Evolutionary conservation across 2,113 vertebrate species (phyloP), one percentile per base, ranked within the genome.

Genomic region (Ibidorhyncha struthersii): DNA sequence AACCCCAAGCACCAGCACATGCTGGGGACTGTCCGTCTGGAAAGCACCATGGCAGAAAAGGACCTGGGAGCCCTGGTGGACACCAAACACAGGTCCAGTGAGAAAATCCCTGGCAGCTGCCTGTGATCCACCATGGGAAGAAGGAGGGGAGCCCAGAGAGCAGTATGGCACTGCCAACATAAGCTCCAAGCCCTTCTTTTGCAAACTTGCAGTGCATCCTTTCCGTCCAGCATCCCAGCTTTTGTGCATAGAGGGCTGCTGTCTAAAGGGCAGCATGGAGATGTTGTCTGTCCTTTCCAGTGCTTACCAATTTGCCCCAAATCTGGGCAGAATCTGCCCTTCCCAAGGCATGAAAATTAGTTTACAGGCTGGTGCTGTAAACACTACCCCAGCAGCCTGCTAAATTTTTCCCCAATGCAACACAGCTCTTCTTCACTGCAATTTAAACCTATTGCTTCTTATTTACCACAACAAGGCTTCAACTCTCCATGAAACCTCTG

Each of bases 1-100:
- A 61, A 45, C 5, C 23, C 29, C 47, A 47, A n/a, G 9, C 40
- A 49, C 25, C n/a, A 77, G 40, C 29, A 63, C 13, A 10, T 17
- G 34, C n/a, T 81, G 41, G 25, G 15, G 5, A 40, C 47, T 47
- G n/a, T 20, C 29, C 4, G 3, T 8, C 29, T 53, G 25, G 47
- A n/a, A 69, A 61, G 27, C 5, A 41, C 4, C 20, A 47, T 9
- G 20, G 16, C 40, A 70, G 41, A 77, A 49, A 29, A 56, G 25
- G 40, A 29, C 19, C 10, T 10, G 38, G 6, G 41, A 11, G 8
- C 30, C 36, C 20, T n/a, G 20, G 26, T 9, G 15, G 58, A 63
- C 20, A 32, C 10, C 36, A 56, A n/a, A 58, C 52, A 59, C 20
- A 30, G 15, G 10, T 50, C 20, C 15, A 2, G 1, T 0, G 0